phyloP scores from a whole-genome alignment of 2,888 invertebrate species.

The Nemapogon koenigi region DNA sequence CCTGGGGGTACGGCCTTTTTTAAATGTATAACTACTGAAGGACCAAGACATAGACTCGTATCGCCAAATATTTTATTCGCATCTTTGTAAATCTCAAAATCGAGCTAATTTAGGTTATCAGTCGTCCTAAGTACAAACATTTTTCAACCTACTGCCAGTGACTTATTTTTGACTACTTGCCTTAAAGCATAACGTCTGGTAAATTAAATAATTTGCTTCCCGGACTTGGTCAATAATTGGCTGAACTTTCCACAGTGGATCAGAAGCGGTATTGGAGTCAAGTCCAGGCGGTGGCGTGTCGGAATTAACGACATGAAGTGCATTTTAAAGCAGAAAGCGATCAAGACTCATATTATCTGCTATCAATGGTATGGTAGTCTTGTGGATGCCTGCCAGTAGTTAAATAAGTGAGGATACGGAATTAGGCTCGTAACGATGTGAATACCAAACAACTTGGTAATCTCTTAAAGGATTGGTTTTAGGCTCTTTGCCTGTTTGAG shows the following conservation, averaged over 20 bases:
- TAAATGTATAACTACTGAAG: slow-evolving; percentile 15
- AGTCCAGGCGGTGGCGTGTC: not conserved
- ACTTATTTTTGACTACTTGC: slow-evolving; percentile 17
- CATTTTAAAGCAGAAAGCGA: not conserved
- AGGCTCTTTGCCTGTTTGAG: not conserved
- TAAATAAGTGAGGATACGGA: not conserved
- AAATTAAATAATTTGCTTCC: slow-evolving; percentile 15
- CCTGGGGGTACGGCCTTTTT: slow-evolving; percentile 12
- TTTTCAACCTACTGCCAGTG: slow-evolving; percentile 18
- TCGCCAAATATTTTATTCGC: slow-evolving; percentile 16
- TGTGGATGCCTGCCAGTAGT: not conserved
- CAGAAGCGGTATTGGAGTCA: not conserved
- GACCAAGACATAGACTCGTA: slow-evolving; percentile 3
- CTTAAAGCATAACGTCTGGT: slow-evolving; percentile 16
- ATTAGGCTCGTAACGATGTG: not conserved
- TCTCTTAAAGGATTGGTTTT: not conserved
- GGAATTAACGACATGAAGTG: not conserved
- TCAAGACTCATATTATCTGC: not conserved
- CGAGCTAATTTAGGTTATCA: slow-evolving; percentile 18
- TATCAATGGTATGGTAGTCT: not conserved
- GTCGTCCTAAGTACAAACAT: slow-evolving; percentile 17
- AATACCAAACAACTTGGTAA: not conserved
- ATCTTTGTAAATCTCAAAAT: slow-evolving; percentile 19
- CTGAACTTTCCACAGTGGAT: slow-evolving; percentile 7
- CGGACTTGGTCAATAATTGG: slow-evolving; percentile 3